Evolutionary conservation across 92 coral and sea anemone genomes (phyloP).

Genomic region (Palythoa grandiflora): DNA sequence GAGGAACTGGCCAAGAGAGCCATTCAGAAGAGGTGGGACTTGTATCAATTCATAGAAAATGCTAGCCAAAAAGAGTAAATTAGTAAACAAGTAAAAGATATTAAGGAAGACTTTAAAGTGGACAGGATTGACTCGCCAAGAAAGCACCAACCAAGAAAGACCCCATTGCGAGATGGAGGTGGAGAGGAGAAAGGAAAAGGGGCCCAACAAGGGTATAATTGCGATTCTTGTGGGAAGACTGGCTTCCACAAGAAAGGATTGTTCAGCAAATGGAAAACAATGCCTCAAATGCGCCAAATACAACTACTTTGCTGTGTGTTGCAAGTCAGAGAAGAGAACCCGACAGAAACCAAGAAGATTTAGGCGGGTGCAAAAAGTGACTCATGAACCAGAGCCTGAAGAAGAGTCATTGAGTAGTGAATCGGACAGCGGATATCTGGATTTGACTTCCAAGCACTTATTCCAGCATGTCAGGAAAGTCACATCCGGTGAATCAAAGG

Average conservation of each 20-base stretch:
- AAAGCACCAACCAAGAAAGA: too few relatives aligned
- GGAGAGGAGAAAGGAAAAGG: too few relatives aligned
- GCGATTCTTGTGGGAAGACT: too few relatives aligned
- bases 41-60: slow-evolving; percentile 4
- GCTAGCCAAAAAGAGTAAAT: too few relatives aligned
- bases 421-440: not conserved
- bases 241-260: too few relatives aligned
- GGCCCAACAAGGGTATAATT: too few relatives aligned
- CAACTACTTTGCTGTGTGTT: too few relatives aligned
- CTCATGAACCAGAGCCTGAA: not conserved
- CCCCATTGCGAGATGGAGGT: too few relatives aligned
- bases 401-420: not conserved
- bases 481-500: slow-evolving; percentile 1
- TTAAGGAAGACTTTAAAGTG: too few relatives aligned
- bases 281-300: not conserved
- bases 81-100: too few relatives aligned
- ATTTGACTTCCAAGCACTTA: not conserved
- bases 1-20: slow-evolving; percentile 65
- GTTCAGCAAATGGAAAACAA: too few relatives aligned
- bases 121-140: too few relatives aligned
- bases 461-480: slow-evolving; percentile 1
- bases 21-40: slow-evolving; percentile 69
- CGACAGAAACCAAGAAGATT: not conserved
- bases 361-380: not conserved
- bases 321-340: not conserved